Percentiles rank a stretch among this genome's conserved stretches.
Evolutionary conservation across 2,113 vertebrate genomes (phyloP).

Genomic region (Microtus richardsoni): DNA sequence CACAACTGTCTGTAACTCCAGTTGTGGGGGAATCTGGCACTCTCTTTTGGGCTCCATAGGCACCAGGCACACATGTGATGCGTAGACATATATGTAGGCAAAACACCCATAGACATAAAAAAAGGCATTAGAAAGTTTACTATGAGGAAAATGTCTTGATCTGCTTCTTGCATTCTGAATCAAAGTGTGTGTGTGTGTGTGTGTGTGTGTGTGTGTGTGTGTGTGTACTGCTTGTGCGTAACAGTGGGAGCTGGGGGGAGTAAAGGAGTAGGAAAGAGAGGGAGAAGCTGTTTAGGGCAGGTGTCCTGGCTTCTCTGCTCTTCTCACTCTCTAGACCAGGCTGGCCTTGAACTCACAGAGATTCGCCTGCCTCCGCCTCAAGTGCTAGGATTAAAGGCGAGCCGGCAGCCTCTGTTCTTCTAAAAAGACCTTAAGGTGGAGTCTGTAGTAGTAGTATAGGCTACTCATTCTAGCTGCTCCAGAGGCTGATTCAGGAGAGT

Average conservation of each 20-base stretch:
- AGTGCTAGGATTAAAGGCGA: not conserved
- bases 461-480: no score
- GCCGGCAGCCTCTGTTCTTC: not conserved
- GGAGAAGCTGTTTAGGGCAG: not conserved
- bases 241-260: not conserved
- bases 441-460: not conserved
- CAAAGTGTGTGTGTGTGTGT: not conserved
- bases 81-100: not conserved
- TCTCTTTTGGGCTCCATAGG: not conserved
- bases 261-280: not conserved
- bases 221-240: not conserved
- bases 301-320: rapidly evolving
- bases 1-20: not conserved
- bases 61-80: not conserved
- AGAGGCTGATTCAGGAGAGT: not conserved
- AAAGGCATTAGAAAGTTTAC: constrained; percentile 38
- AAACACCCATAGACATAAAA: not conserved
- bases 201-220: not conserved
- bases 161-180: not conserved
- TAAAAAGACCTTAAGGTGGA: not conserved
- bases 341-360: not conserved
- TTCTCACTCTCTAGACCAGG: not conserved
- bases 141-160: not conserved
- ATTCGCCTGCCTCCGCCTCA: not conserved
- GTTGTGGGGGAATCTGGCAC: not conserved